A percentile compares a stretch with the other conserved stretches of the same genome.
These are phyloP conservation scores for Aldabrachelys gigantea DNA, from an alignment of 2,113 vertebrate species.

Conservation along the genomic window DNA sequence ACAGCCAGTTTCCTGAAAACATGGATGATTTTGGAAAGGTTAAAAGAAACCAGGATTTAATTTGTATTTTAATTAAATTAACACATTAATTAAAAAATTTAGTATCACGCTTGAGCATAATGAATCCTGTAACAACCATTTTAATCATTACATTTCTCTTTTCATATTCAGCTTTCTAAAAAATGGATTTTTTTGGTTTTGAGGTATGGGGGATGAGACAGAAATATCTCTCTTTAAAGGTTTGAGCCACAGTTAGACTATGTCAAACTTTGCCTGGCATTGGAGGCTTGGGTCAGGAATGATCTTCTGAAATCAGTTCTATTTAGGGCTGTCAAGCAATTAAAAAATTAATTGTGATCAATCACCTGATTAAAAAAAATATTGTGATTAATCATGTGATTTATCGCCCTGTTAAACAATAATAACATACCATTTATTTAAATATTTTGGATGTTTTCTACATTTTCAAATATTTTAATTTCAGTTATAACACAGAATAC, in stretches of 20 bases:
- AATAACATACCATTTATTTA: too few species aligned
- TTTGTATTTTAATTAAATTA: not conserved
- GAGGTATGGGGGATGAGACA: not conserved
- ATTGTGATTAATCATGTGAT: too few species aligned
- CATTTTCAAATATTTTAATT: too few species aligned
- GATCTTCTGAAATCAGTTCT: constrained; percentile 26
- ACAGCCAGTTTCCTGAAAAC: not conserved
- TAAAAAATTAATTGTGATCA: too few species aligned
- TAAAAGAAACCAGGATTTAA: not conserved
- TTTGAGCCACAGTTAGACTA: not conserved
- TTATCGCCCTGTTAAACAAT: too few species aligned
- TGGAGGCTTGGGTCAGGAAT: constrained; percentile 31
- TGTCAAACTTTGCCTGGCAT: not conserved
- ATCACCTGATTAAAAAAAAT: too few species aligned
- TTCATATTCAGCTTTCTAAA: not conserved
- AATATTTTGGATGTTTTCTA: too few species aligned
- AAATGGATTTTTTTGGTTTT: not conserved
- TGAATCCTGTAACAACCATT: not conserved
- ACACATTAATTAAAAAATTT: not conserved
- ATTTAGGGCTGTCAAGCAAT: not conserved
- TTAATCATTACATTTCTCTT: not conserved
- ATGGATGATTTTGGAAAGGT: not conserved
- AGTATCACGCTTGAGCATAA: not conserved
- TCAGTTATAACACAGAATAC: too few species aligned
- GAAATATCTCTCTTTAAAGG: not conserved